These are phyloP conservation scores for Diogma glabrata DNA, from an alignment of 2,888 invertebrate genomes.

Conservation along the genomic window DNA sequence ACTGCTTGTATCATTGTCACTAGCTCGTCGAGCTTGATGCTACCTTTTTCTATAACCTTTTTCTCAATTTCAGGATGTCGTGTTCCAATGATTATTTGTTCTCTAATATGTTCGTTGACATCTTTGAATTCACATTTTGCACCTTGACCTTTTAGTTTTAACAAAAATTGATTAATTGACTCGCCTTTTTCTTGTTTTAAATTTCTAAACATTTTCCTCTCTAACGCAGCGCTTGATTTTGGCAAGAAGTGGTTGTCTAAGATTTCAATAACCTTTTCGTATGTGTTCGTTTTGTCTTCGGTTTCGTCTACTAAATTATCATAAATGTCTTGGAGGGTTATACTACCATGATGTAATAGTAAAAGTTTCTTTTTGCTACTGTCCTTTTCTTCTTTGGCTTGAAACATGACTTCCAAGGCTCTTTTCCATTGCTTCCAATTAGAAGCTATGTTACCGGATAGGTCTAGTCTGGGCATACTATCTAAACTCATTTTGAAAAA, in stretches of 20 bases:
- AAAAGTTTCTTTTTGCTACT: background rate
- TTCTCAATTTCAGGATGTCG: background rate
- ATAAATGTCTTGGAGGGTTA: background rate
- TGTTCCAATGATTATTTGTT: background rate
- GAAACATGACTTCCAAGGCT: background rate
- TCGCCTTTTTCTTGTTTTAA: conserved; percentile 22
- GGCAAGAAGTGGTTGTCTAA: conserved; percentile 1
- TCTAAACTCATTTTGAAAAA: background rate
- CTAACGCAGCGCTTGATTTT: conserved; percentile 12
- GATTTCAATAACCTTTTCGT: background rate
- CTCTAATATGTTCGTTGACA: background rate
- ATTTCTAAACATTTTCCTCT: conserved; percentile 22
- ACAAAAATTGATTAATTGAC: conserved; percentile 24
- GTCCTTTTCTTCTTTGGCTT: background rate
- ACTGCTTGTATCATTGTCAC: background rate
- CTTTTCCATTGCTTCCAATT: background rate
- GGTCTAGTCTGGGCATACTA: background rate
- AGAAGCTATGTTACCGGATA: background rate
- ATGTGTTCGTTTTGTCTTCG: background rate
- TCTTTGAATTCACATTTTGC: conserved; percentile 5
- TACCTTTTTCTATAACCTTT: background rate
- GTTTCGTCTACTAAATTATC: background rate
- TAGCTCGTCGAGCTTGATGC: background rate
- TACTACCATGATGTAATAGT: background rate
- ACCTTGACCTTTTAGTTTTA: conserved; percentile 15